Conservation (phyloP, 2,797 vertebrate genomes). For the Myripristis jacobus region DNA sequence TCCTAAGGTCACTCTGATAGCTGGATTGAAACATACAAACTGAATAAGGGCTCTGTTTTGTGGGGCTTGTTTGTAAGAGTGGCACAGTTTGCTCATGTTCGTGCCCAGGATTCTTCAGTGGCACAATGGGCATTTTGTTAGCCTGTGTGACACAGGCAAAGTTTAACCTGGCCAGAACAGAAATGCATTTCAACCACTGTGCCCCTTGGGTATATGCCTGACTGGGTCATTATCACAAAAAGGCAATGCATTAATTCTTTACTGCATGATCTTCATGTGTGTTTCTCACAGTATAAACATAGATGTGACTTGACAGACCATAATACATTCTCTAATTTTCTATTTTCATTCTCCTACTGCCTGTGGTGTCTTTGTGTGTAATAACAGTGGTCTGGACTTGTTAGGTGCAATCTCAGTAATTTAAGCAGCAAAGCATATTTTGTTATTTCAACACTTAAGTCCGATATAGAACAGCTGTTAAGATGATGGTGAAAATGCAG, state of each 20-base stretch:
- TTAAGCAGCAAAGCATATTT: background rate
- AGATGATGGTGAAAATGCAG: background rate
- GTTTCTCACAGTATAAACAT: too few species aligned
- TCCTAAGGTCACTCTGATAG: constrained; percentile 67
- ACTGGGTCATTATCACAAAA: constrained; percentile 19
- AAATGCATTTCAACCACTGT: constrained; percentile 47
- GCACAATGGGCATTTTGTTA: constrained; percentile 80
- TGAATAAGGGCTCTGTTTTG: constrained; percentile 73
- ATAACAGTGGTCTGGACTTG: constrained; percentile 4
- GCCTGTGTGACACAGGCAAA: constrained; percentile 48
- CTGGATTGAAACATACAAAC: constrained; percentile 30
- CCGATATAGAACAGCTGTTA: background rate
- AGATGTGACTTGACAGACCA: too few species aligned
- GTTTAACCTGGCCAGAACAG: constrained; percentile 40
- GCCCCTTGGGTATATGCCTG: background rate
- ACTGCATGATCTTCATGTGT: too few species aligned
- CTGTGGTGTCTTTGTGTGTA: background rate
- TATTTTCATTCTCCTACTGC: too few species aligned
- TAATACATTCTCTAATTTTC: too few species aligned
- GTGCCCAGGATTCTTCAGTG: constrained; percentile 38
- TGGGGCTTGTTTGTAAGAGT: constrained; percentile 54
- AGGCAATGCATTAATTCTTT: background rate
- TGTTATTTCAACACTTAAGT: background rate
- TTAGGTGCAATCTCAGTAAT: background rate
- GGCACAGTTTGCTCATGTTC: constrained; percentile 65